phyloP scores from a whole-genome alignment of 2,797 vertebrate species.

The Otus scops region DNA sequence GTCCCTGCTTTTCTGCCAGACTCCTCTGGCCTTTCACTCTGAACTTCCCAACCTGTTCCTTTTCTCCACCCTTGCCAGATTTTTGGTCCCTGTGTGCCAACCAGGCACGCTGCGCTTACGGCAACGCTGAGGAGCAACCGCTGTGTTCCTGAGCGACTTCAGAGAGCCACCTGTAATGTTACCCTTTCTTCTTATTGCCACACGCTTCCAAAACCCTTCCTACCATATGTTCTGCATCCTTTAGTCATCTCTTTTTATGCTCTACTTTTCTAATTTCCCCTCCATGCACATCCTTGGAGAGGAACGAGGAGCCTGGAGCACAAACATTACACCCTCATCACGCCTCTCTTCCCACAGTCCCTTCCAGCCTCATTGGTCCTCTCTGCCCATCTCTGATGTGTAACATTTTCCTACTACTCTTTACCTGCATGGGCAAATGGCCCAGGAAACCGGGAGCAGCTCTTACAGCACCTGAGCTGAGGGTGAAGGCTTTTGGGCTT shows the following conservation, averaged over 20 bases:
- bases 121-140: background rate
- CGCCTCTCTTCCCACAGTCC: background rate
- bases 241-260: background rate
- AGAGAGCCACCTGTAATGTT: background rate
- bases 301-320: background rate
- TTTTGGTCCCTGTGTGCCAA: background rate
- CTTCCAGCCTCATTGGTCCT: background rate
- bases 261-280: background rate
- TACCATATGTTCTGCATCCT: background rate
- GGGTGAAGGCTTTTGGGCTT: background rate
- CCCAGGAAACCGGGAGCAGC: background rate
- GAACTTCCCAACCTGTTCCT: background rate
- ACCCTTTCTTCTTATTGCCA: background rate
- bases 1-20: background rate
- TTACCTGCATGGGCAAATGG: background rate
- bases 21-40: background rate
- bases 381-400: background rate
- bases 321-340: background rate
- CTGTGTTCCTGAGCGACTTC: background rate
- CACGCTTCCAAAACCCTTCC: background rate
- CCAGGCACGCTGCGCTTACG: fast-evolving
- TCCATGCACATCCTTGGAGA: background rate
- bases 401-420: background rate
- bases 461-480: background rate
- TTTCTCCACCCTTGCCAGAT: background rate